These are phyloP conservation scores for Sterna hirundo DNA, from an alignment of 2,113 vertebrate genomes.

Conservation along the genomic window DNA sequence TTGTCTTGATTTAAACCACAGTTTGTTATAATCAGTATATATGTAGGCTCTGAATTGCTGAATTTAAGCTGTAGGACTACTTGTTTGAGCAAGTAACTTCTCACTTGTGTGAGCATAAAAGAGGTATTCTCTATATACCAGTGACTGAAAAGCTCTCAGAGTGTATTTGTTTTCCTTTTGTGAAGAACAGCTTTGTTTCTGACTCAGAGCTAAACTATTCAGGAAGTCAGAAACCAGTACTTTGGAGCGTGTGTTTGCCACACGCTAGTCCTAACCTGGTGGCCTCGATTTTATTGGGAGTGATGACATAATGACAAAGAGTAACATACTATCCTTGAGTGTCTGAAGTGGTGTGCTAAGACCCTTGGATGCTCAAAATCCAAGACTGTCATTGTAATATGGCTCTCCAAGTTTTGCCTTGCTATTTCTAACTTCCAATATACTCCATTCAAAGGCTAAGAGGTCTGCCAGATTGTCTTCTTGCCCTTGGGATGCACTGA, in stretches of 20 bases:
- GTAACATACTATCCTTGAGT: neutral
- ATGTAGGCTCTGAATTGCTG: neutral
- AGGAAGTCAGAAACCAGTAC: neutral
- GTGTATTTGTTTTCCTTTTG: neutral
- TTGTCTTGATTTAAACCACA: neutral
- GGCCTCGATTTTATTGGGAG: neutral
- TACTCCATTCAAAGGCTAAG: neutral
- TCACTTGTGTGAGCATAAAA: neutral
- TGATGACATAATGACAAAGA: neutral
- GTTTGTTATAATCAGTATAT: neutral
- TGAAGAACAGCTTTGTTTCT: neutral
- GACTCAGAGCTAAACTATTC: neutral
- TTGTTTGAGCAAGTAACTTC: neutral
- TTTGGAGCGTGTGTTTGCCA: neutral
- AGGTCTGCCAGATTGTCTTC: neutral
- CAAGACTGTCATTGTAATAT: neutral
- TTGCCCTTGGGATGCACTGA: neutral
- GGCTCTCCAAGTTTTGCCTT: neutral
- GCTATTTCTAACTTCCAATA: neutral
- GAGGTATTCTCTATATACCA: neutral
- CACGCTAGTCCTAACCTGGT: neutral
- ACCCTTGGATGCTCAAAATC: neutral
- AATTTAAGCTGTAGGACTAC: neutral
- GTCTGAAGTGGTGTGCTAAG: neutral
- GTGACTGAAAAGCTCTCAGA: neutral